Conservation (phyloP, 2,113 vertebrate genomes). For the Chloebia gouldiae region DNA sequence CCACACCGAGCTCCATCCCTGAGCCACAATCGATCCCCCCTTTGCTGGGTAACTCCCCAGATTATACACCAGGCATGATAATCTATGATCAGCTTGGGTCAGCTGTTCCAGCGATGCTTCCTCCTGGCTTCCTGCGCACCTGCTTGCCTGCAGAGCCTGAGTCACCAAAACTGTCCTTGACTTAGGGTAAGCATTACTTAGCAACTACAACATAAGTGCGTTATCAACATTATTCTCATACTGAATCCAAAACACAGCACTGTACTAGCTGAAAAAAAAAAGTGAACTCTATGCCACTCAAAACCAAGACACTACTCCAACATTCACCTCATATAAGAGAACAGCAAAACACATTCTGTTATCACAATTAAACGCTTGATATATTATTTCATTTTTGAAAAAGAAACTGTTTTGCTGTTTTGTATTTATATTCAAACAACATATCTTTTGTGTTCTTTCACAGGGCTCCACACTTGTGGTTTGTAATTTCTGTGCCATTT, state of each 20-base stretch:
- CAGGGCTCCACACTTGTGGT: not conserved
- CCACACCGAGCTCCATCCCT: not conserved
- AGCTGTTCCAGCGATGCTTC: too few relatives aligned
- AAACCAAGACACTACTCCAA: not conserved
- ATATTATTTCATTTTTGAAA: not conserved
- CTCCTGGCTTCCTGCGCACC: not conserved
- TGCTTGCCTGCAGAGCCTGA: not conserved
- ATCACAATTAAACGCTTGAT: not conserved
- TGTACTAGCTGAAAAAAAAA: not conserved
- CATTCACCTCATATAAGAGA: not conserved
- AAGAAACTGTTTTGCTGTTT: not conserved
- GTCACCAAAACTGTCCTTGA: not conserved
- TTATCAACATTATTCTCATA: not conserved
- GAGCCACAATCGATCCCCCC: accelerated
- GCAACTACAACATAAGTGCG: not conserved
- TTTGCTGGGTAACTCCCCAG: not conserved
- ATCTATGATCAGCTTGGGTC: not conserved
- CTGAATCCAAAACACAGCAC: not conserved
- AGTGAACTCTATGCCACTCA: not conserved
- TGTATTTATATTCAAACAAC: not conserved
- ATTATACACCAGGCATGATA: not conserved
- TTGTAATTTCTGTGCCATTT: not conserved
- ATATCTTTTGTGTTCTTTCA: not conserved
- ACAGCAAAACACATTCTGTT: not conserved
- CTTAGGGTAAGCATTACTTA: not conserved